phyloP scores from a whole-genome alignment of 2,888 invertebrate genomes.

The Ceriagrion tenellum region DNA sequence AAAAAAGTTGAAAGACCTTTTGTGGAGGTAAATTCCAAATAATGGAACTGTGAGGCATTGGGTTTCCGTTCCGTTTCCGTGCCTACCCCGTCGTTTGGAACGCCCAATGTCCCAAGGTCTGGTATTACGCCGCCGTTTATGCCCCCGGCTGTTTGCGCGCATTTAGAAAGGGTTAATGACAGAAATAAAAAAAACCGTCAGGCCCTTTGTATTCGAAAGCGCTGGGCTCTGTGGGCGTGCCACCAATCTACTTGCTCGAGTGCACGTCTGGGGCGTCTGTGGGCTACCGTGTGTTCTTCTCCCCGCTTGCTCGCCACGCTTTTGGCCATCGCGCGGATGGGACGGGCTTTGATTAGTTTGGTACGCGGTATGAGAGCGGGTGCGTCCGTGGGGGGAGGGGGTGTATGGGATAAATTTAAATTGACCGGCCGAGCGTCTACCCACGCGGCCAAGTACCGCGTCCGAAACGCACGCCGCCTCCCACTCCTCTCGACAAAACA shows the following conservation, averaged over 20 bases:
- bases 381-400: neutral
- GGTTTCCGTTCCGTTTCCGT: neutral
- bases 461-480: neutral
- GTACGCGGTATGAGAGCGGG: neutral
- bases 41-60: neutral
- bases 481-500: neutral
- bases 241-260: conserved; percentile 38
- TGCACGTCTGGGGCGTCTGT: neutral
- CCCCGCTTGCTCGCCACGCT: neutral
- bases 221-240: neutral
- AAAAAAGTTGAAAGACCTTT: no score
- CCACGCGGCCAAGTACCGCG: neutral
- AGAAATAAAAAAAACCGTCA: neutral
- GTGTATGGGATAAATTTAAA: conserved; percentile 47
- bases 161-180: conserved; percentile 25
- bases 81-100: neutral
- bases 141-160: neutral
- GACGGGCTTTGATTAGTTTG: neutral
- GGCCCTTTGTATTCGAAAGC: neutral
- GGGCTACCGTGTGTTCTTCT: neutral
- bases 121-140: conserved; percentile 15
- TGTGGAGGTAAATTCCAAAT: no score
- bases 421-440: conserved; percentile 36
- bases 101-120: neutral
- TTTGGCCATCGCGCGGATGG: neutral